Evolutionary conservation across 2,888 invertebrate species (phyloP).

Genomic region (Oligia latruncula): DNA sequence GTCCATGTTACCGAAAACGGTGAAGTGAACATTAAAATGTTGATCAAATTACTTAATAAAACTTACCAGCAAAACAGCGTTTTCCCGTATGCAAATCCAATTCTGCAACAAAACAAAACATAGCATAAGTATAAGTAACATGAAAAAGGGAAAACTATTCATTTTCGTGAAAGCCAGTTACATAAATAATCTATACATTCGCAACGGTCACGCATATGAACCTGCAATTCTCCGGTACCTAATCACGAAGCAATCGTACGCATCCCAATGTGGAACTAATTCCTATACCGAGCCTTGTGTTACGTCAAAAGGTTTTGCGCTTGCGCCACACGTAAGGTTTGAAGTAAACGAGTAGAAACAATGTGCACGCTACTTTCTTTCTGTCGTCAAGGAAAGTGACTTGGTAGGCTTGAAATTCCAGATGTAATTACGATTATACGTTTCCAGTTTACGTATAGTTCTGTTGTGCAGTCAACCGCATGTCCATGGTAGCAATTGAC

Average conservation of each 20-base stretch:
- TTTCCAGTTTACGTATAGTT: conserved; percentile 24
- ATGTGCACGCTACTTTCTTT: conserved; percentile 53
- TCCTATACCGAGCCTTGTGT: conserved; percentile 37
- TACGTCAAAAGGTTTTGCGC: conserved; percentile 43
- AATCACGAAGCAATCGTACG: conserved; percentile 70
- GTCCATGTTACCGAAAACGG: background rate
- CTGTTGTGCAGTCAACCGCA: background rate
- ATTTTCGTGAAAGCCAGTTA: conserved; percentile 76
- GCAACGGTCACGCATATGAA: conserved; percentile 73
- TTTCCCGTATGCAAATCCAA: conserved; percentile 6
- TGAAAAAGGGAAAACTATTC: conserved; percentile 54
- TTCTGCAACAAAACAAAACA: conserved; percentile 54
- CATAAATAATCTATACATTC: conserved; percentile 63
- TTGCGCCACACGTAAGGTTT: conserved; percentile 40
- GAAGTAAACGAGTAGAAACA: conserved; percentile 24
- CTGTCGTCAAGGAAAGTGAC: conserved; percentile 54
- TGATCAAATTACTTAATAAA: background rate
- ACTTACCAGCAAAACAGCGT: conserved; percentile 30
- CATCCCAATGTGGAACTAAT: conserved; percentile 67
- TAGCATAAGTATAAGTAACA: conserved; percentile 10
- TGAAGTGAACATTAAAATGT: background rate
- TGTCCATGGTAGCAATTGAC: background rate
- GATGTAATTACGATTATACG: conserved; percentile 28
- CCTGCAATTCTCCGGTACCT: conserved; percentile 63
- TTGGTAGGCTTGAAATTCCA: conserved; percentile 45